phyloP scores from a whole-genome alignment of 1,140 invertebrate genomes.

The Brachionus paranguensis region DNA sequence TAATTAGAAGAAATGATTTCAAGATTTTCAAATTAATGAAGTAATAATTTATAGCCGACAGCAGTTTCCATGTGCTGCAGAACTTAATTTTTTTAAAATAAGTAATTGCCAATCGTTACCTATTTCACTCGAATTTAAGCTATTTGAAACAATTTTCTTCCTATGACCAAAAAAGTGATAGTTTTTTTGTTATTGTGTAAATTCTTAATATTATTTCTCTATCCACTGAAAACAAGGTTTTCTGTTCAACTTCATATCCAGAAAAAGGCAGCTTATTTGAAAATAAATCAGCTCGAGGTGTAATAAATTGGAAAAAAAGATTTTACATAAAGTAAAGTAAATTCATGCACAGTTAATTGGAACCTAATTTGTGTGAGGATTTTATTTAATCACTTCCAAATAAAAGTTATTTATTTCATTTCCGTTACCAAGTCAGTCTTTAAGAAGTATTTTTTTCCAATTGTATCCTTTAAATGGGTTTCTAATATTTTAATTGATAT shows the following conservation, averaged over 20 bases:
- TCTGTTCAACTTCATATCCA: neutral
- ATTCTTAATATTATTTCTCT: no score
- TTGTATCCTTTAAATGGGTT: neutral
- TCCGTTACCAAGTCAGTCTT: neutral
- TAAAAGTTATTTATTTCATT: neutral
- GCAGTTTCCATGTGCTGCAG: neutral
- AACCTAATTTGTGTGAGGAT: neutral
- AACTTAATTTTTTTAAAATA: neutral
- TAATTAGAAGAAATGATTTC: neutral
- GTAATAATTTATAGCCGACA: neutral
- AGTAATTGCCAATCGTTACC: neutral
- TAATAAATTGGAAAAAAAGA: neutral
- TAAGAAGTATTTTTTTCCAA: neutral
- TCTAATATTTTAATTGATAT: neutral
- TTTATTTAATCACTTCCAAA: neutral
- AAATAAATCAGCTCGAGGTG: neutral
- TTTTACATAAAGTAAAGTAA: neutral
- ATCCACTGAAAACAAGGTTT: no score
- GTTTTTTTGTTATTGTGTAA: no score
- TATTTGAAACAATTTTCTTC: neutral
- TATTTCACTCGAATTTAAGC: neutral
- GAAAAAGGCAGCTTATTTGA: neutral
- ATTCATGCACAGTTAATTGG: neutral
- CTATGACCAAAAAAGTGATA: no score
- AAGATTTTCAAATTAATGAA: conserved; percentile 10